These are phyloP conservation scores for Pterophyllum scalare DNA, from an alignment of 2,113 vertebrate species.

Conservation along the genomic window DNA sequence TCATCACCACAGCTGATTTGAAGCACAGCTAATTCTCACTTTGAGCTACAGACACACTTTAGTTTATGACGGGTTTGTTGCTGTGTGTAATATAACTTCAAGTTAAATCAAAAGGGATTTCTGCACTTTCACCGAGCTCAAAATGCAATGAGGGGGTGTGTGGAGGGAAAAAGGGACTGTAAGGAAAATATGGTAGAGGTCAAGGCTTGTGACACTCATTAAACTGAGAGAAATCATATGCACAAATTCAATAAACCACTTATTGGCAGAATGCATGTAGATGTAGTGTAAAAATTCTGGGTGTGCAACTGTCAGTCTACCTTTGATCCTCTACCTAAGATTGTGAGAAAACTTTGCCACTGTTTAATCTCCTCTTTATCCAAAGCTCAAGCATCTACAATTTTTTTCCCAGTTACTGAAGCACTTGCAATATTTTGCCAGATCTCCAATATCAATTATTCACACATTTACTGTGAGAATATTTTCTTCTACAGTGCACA, in stretches of 20 bases:
- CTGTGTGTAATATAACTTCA: background rate
- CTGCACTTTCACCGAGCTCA: background rate
- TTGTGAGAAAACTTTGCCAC: background rate
- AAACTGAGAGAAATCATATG: conserved; percentile 7
- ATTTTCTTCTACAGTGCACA: background rate
- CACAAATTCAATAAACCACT: background rate
- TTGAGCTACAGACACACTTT: background rate
- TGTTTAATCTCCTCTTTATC: background rate
- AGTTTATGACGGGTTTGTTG: background rate
- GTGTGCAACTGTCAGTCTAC: background rate
- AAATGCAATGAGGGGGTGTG: background rate
- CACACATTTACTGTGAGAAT: conserved; percentile 4
- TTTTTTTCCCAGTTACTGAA: background rate
- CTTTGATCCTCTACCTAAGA: background rate
- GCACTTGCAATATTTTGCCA: background rate
- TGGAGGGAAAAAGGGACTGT: conserved; percentile 23
- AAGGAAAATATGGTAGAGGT: conserved; percentile 28
- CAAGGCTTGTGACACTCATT: conserved; percentile 43
- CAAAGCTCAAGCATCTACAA: background rate
- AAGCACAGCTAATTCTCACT: background rate
- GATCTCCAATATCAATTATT: background rate
- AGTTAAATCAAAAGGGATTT: background rate
- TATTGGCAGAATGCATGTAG: background rate
- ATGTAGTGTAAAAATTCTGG: background rate
- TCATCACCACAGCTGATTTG: background rate